Evolutionary conservation across 2,888 invertebrate species (phyloP).

Genomic region (Rhabditophanes sp.): DNA sequence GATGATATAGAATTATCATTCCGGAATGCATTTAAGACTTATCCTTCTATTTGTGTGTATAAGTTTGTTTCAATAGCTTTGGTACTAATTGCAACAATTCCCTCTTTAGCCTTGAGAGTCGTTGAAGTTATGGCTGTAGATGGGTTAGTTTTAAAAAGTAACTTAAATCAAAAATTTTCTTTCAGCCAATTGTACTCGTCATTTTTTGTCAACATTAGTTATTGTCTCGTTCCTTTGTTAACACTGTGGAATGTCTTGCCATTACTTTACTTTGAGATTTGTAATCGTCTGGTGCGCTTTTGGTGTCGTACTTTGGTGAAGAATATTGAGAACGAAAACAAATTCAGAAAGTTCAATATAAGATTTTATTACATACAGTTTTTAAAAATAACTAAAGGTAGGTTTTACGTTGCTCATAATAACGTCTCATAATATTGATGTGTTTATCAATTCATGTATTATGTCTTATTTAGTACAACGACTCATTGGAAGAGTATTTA

Average conservation of each 20-base stretch:
- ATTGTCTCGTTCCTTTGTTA: slow-evolving; percentile 28
- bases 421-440: slow-evolving; percentile 3
- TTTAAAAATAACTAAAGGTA: slow-evolving; percentile 33
- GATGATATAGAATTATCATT: too few species aligned
- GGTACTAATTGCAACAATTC: too few species aligned
- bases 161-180: slow-evolving; percentile 8
- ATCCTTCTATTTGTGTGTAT: too few species aligned
- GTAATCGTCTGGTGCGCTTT: slow-evolving; percentile 22
- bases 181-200: slow-evolving; percentile 2
- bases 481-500: slow-evolving; percentile 29
- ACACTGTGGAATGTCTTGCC: slow-evolving; percentile 36
- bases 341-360: slow-evolving; percentile 23
- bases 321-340: slow-evolving; percentile 29
- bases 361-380: slow-evolving; percentile 41
- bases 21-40: too few species aligned
- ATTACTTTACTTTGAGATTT: slow-evolving; percentile 31
- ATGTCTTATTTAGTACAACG: background rate
- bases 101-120: too few species aligned
- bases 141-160: slow-evolving; percentile 1
- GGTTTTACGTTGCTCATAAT: too few species aligned
- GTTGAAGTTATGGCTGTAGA: slow-evolving; percentile 1
- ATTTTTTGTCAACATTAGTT: slow-evolving; percentile 10
- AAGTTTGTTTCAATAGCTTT: too few species aligned
- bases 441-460: slow-evolving; percentile 1
- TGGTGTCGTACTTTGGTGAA: slow-evolving; percentile 23